These are phyloP conservation scores for Plecotus auritus DNA, from an alignment of 2,113 vertebrate species.

Conservation along the genomic window DNA sequence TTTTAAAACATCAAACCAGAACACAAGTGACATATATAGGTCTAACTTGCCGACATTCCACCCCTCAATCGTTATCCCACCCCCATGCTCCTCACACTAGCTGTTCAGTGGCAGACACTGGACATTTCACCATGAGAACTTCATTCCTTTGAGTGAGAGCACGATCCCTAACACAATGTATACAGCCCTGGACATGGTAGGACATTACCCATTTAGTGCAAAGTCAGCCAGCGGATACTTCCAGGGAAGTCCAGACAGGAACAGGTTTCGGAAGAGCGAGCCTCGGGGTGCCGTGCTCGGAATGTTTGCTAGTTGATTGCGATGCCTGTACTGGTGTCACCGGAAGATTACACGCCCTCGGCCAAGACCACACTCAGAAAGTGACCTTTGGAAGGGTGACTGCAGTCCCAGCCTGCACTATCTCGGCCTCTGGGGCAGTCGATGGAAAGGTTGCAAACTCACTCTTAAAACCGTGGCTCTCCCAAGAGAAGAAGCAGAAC, in stretches of 20 bases:
- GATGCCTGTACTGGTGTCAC: background rate
- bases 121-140: background rate
- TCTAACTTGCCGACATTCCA: background rate
- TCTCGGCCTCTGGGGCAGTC: background rate
- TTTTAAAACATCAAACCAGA: background rate
- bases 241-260: background rate
- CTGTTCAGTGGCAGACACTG: background rate
- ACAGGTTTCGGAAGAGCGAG: background rate
- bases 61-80: accelerated
- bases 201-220: background rate
- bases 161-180: background rate
- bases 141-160: background rate
- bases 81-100: too few relatives aligned
- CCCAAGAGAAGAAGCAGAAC: background rate
- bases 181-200: too few relatives aligned
- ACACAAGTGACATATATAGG: background rate
- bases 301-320: conserved; percentile 13
- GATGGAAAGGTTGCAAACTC: background rate
- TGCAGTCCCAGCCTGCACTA: background rate
- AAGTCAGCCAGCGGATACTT: background rate
- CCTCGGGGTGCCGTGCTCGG: background rate
- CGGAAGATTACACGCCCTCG: background rate
- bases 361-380: background rate
- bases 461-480: background rate
- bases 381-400: conserved; percentile 55